These are phyloP conservation scores for Hirtodrosophila confusa DNA, from an alignment of 2,888 invertebrate species.

Conservation along the genomic window DNA sequence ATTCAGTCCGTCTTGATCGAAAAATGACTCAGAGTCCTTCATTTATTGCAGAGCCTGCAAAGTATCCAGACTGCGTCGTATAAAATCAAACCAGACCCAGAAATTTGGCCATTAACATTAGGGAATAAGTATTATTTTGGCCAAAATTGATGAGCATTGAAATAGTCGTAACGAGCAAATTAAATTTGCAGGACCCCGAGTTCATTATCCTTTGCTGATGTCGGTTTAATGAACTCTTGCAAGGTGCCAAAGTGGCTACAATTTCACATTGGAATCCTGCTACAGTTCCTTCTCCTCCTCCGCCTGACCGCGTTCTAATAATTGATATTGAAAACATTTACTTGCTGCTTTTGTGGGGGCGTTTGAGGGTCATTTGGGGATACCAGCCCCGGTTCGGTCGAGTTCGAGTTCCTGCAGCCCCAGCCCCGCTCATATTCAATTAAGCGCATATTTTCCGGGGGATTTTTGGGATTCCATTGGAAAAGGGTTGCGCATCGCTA, in stretches of 20 bases:
- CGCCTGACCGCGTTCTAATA: slow-evolving; percentile 44
- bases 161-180: slow-evolving; percentile 57
- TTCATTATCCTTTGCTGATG: slow-evolving; percentile 64
- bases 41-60: too few species aligned
- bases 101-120: slow-evolving; percentile 37
- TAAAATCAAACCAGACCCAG: slow-evolving; percentile 7
- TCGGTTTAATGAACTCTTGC: slow-evolving; percentile 68
- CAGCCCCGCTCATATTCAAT: slow-evolving; percentile 51
- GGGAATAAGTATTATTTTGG: slow-evolving; percentile 40
- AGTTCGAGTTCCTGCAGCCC: slow-evolving; percentile 10
- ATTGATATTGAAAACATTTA: slow-evolving; percentile 73
- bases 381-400: slow-evolving; percentile 5
- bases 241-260: slow-evolving; percentile 64
- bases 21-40: too few species aligned
- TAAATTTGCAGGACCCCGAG: slow-evolving; percentile 41
- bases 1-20: too few species aligned
- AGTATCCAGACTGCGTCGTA: too few species aligned
- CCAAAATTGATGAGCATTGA: slow-evolving; percentile 61
- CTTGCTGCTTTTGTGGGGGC: slow-evolving; percentile 28
- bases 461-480: slow-evolving; percentile 46
- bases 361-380: slow-evolving; percentile 51
- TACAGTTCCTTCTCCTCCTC: not conserved
- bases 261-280: slow-evolving; percentile 24
- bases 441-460: slow-evolving; percentile 69
- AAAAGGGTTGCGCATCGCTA: slow-evolving; percentile 48